Base-by-base conservation (phyloP, 2,797 vertebrate species). In the Enteromius mattozi region DNA sequence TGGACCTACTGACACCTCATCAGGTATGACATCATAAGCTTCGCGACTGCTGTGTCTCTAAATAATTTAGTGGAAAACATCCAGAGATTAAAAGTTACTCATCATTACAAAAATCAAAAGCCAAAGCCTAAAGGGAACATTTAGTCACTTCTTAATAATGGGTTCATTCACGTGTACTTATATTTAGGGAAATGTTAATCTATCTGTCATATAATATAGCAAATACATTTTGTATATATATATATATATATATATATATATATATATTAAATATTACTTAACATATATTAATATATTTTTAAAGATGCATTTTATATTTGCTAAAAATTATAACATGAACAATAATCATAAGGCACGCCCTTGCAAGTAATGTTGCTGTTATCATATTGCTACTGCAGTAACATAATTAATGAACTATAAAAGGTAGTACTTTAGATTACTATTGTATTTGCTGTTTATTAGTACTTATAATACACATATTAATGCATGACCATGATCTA, bases 1-100 rank as follows among this genome's bases (percentile, higher is more conserved):
- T 78, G 81, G 30, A 69, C 72, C 47, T 17, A 30, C 40, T 17
- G 47, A 77, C 78, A 84, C 21, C 63, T 74, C 75, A 69, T 83
- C 83, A 85, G 10, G 7, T 81, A 33, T 78, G 24, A 59, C 69
- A 78, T 51, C 74, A 72, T 37, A 30, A 49, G 49, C 33, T 65
- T 68, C 3, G 49, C 30, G 14, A 40, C 37, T 45, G 37, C 13
- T 33, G 19, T 49, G 47, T 59, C 35, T 59, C 45, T 13, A 35
- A 54, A 71, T 78, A 37, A 30, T 6, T 27, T 13, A 61, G 2
- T 30, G 51, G 59, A 59, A 63, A 82, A 35, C 56, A 65, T 24
- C 8, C 40, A 35, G 40, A 24, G 27, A 75, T 16, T 49, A 16
- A 72, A 72, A n/a, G 16, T 37, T 21, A 30, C 33, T 81, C 9